A percentile compares a stretch with the other conserved stretches of the same genome.
These are phyloP conservation scores for Pangasius krempfi DNA, from an alignment of 2,797 vertebrate species.

Conservation along the genomic window DNA sequence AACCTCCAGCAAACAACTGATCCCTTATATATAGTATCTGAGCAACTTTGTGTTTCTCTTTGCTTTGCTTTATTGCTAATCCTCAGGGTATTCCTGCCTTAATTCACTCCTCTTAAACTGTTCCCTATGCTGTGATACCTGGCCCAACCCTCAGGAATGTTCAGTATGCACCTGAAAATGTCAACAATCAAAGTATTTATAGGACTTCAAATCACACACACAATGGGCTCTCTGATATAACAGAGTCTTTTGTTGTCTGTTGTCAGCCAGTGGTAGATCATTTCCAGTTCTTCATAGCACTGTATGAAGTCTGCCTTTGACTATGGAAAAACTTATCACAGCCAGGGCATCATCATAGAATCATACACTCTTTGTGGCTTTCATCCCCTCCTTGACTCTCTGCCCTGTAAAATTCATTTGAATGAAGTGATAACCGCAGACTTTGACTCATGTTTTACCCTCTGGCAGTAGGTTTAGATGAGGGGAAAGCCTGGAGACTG, in stretches of 20 bases:
- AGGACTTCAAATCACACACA: constrained; percentile 64
- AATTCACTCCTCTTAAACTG: constrained; percentile 47
- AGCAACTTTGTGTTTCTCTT: constrained; percentile 3
- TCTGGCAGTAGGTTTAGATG: constrained; percentile 1
- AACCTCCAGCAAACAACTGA: not conserved
- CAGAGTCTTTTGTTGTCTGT: constrained; percentile 70
- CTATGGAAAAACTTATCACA: constrained; percentile 68
- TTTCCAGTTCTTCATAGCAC: constrained; percentile 58
- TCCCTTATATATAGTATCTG: not conserved
- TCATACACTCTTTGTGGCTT: constrained; percentile 68
- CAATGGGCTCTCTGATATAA: constrained; percentile 64
- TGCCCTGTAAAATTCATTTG: constrained; percentile 63
- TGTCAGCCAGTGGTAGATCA: constrained; percentile 55
- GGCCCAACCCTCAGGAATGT: constrained; percentile 71
- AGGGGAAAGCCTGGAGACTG: constrained; percentile 50
- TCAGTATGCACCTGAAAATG: constrained; percentile 73
- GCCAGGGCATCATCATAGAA: constrained; percentile 56
- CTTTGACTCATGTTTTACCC: constrained; percentile 49
- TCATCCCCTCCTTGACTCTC: constrained; percentile 56
- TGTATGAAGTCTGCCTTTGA: constrained; percentile 52
- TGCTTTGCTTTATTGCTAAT: constrained; percentile 14
- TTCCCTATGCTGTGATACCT: constrained; percentile 63
- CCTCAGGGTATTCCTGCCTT: constrained; percentile 31
- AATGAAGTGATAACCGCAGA: constrained; percentile 63
- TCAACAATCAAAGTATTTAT: constrained; percentile 77